A percentile compares a stretch with the other conserved stretches of the same genome.
phyloP scores from a whole-genome alignment of 2,797 vertebrate genomes.

The Pseudochromis fuscus region DNA sequence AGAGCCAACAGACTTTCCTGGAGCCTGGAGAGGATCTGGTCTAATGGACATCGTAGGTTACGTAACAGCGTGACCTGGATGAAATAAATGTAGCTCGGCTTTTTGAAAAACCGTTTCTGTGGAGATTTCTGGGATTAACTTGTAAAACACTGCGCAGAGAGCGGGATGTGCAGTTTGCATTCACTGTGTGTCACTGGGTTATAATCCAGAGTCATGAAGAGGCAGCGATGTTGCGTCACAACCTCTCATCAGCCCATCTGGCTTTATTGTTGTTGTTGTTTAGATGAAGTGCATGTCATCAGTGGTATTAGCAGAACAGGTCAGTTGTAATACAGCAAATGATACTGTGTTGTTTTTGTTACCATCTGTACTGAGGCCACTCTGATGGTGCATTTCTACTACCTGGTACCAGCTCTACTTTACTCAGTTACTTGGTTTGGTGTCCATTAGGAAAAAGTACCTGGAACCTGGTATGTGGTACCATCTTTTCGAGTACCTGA shows the following conservation, averaged over 20 bases:
- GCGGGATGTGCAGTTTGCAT: not conserved
- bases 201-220: constrained; percentile 13
- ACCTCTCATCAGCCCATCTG: constrained; percentile 15
- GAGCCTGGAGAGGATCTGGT: constrained; percentile 12
- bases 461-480: no score
- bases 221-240: not conserved
- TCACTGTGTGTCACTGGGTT: not conserved
- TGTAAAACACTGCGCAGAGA: not conserved
- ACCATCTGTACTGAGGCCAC: no score
- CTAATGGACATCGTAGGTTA: constrained; percentile 50
- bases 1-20: constrained; percentile 32
- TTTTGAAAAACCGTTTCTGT: constrained; percentile 10
- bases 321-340: no score
- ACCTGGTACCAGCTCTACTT: no score
- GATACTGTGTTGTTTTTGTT: no score
- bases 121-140: constrained; percentile 20
- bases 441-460: no score
- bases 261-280: not conserved
- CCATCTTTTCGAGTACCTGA: no score
- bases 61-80: constrained; percentile 39
- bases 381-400: no score
- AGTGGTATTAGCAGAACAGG: not conserved
- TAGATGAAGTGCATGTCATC: no score
- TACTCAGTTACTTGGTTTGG: no score
- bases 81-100: not conserved